Evolutionary conservation across 2,888 invertebrate genomes (phyloP).

Genomic region (Xylocampa areola): DNA sequence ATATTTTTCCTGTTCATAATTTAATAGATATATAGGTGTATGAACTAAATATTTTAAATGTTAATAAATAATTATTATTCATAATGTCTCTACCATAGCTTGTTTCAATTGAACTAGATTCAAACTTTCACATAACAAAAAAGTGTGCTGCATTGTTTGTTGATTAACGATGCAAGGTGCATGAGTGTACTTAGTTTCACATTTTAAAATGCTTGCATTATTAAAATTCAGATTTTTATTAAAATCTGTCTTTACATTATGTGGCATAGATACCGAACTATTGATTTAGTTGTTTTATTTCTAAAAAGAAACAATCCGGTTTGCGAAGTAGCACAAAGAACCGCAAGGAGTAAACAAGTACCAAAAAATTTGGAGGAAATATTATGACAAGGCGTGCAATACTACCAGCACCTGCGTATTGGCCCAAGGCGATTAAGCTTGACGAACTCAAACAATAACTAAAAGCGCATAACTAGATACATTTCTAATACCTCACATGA

Average conservation of each 20-base stretch:
- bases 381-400: conserved; percentile 17
- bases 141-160: conserved; percentile 77
- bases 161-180: conserved; percentile 62
- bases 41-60: too few relatives aligned
- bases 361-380: conserved; percentile 27
- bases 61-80: conserved; percentile 53
- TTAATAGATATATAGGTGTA: too few relatives aligned
- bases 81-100: conserved; percentile 61
- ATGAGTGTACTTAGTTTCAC: conserved; percentile 61
- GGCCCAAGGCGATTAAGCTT: conserved; percentile 14
- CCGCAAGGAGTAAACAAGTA: conserved; percentile 42
- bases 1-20: too few relatives aligned
- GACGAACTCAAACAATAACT: not conserved
- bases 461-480: not conserved
- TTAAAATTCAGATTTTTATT: not conserved
- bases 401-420: conserved; percentile 8
- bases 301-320: conserved; percentile 42
- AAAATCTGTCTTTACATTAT: not conserved
- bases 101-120: conserved; percentile 73
- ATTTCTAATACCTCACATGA: conserved; percentile 1
- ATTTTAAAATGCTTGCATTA: conserved; percentile 37
- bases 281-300: conserved; percentile 19
- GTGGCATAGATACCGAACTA: conserved; percentile 6
- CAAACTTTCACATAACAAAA: conserved; percentile 83
- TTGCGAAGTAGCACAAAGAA: conserved; percentile 50